Conservation (phyloP, 64 coral and sea anemone species). For the Montipora efflorescens region DNA sequence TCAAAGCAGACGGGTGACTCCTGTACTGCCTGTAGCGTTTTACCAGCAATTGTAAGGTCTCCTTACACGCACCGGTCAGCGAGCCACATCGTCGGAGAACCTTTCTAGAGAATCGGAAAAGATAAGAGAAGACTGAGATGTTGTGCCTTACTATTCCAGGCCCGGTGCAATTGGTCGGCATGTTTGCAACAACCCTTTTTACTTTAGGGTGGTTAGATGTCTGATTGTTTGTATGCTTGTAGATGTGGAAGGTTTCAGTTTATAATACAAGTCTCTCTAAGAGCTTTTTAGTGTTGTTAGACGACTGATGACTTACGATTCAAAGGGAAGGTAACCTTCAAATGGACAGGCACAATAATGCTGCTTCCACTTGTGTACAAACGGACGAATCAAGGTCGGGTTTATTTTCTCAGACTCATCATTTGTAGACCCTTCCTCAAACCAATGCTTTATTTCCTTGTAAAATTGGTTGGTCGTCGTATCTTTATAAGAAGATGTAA, state of each 20-base stretch:
- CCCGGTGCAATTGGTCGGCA: no score
- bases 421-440: slow-evolving; percentile 57
- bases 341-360: slow-evolving; percentile 66
- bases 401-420: background rate
- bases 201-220: no score
- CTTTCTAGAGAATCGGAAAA: slow-evolving; percentile 21
- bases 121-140: background rate
- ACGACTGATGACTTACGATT: slow-evolving; percentile 19
- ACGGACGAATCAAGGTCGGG: slow-evolving; percentile 73
- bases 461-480: background rate
- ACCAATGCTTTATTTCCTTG: slow-evolving; percentile 70
- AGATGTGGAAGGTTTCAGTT: no score
- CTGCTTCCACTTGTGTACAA: slow-evolving; percentile 58
- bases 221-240: no score
- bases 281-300: no score
- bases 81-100: slow-evolving; percentile 32
- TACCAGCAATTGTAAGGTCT: slow-evolving; percentile 17
- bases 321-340: slow-evolving; percentile 54
- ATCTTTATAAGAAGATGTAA: background rate
- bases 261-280: no score
- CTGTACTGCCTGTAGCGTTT: slow-evolving; percentile 38
- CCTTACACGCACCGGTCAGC: slow-evolving; percentile 61
- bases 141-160: background rate
- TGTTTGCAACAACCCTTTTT: no score
- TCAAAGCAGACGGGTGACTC: background rate